Percentiles rank a stretch among this genome's conserved stretches.
Conservation (phyloP, 2,113 vertebrate genomes). For the Neodon shergylaensis region DNA sequence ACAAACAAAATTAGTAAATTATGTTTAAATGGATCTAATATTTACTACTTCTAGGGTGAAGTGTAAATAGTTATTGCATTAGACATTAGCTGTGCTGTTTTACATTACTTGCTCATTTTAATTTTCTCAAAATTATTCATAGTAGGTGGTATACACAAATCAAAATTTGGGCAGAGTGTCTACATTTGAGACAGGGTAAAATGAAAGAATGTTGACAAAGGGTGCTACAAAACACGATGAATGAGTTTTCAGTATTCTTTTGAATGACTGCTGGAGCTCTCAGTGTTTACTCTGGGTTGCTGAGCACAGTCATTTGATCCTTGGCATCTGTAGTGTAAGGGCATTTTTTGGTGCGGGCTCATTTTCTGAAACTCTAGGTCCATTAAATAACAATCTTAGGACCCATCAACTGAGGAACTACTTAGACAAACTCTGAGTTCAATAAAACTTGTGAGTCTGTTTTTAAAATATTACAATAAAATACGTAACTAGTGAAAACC, state of each 20-base stretch:
- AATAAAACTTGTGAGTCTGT: constrained; percentile 27
- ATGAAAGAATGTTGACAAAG: not conserved
- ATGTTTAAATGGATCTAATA: not conserved
- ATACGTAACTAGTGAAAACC: not conserved
- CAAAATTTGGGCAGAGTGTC: not conserved
- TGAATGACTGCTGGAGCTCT: not conserved
- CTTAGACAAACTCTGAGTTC: constrained; percentile 19
- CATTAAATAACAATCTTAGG: not conserved
- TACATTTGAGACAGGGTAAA: not conserved
- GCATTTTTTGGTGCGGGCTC: not conserved
- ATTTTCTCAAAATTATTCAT: not conserved
- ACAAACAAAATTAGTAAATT: not conserved
- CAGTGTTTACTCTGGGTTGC: not conserved
- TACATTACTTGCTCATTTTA: constrained; percentile 25
- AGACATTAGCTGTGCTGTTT: not conserved
- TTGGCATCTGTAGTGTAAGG: not conserved
- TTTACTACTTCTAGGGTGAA: not conserved
- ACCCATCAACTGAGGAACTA: not conserved
- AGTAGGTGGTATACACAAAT: not conserved
- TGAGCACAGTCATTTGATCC: not conserved
- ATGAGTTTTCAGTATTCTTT: not conserved
- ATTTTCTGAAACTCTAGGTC: constrained; percentile 13
- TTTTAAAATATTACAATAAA: constrained; percentile 41
- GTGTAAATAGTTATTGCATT: not conserved
- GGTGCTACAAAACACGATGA: not conserved